Conservation (phyloP, 1,140 invertebrate genomes). For the Drosophila miranda region DNA sequence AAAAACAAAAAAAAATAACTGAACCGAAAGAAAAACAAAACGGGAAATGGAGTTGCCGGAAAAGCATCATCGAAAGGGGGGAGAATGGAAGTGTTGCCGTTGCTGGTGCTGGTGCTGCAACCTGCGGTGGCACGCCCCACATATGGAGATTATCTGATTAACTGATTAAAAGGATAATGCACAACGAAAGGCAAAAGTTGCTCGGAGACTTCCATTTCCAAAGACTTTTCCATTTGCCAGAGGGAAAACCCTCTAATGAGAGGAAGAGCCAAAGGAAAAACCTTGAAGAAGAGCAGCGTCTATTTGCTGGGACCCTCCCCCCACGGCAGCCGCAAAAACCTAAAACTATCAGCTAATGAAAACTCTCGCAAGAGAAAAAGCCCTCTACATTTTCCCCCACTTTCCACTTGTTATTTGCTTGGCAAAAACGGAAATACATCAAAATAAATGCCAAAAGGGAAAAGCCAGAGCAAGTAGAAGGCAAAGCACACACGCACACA, state of each 20-base stretch:
- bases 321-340: no score
- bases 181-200: conserved; percentile 1
- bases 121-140: conserved; percentile 11
- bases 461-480: conserved; percentile 21
- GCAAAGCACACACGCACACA: not conserved
- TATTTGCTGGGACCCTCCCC: not conserved
- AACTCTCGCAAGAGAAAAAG: conserved; percentile 16
- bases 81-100: not conserved
- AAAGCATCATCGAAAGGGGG: not conserved
- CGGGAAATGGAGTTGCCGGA: no score
- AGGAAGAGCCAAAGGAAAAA: not conserved
- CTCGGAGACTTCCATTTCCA: not conserved
- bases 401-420: conserved; percentile 48
- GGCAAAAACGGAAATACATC: conserved; percentile 72
- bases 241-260: conserved; percentile 12
- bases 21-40: conserved; percentile 4
- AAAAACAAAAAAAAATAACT: not conserved
- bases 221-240: not conserved
- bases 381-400: not conserved
- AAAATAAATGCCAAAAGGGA: conserved; percentile 65
- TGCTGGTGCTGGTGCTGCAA: no score
- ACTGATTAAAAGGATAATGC: conserved; percentile 67
- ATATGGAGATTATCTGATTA: conserved; percentile 79
- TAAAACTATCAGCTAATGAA: conserved; percentile 74
- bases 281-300: conserved; percentile 6